phyloP scores from a whole-genome alignment of 2,113 vertebrate genomes.

The Octodon degus region DNA sequence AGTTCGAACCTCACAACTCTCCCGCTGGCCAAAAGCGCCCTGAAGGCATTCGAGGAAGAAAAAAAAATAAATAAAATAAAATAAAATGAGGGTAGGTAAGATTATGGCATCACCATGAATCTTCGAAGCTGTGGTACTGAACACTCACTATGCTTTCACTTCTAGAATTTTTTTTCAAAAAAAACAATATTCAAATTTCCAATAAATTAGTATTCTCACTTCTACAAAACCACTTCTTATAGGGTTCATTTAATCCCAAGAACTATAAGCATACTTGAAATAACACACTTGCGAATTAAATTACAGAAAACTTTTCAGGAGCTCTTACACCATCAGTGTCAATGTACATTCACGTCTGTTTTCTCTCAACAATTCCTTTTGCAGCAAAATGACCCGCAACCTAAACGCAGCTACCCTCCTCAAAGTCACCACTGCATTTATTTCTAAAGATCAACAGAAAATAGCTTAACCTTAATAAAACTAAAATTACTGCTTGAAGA shows the following conservation, averaged over 20 bases:
- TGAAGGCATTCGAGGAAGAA: too few species aligned
- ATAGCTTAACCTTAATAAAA: slow-evolving; percentile 16
- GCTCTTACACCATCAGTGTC: background rate
- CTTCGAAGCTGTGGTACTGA: background rate
- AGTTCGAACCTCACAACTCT: too few species aligned
- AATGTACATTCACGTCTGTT: background rate
- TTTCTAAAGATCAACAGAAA: background rate
- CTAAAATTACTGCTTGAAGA: slow-evolving; percentile 27
- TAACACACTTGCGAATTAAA: slow-evolving; percentile 9
- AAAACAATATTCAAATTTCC: slow-evolving; percentile 31
- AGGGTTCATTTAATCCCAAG: slow-evolving; percentile 17
- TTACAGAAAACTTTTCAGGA: background rate
- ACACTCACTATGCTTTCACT: background rate
- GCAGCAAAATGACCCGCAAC: background rate
- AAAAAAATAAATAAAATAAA: too few species aligned
- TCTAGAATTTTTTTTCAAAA: slow-evolving; percentile 27
- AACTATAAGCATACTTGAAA: background rate
- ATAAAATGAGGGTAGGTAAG: background rate
- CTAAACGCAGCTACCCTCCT: background rate
- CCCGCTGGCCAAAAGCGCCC: too few species aligned
- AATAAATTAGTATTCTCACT: slow-evolving; percentile 4
- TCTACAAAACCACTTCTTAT: slow-evolving; percentile 38
- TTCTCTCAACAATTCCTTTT: slow-evolving; percentile 13
- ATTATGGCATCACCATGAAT: background rate
- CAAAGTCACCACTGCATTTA: background rate